phyloP scores from a whole-genome alignment of 2,797 vertebrate species.

The Tapirus indicus region DNA sequence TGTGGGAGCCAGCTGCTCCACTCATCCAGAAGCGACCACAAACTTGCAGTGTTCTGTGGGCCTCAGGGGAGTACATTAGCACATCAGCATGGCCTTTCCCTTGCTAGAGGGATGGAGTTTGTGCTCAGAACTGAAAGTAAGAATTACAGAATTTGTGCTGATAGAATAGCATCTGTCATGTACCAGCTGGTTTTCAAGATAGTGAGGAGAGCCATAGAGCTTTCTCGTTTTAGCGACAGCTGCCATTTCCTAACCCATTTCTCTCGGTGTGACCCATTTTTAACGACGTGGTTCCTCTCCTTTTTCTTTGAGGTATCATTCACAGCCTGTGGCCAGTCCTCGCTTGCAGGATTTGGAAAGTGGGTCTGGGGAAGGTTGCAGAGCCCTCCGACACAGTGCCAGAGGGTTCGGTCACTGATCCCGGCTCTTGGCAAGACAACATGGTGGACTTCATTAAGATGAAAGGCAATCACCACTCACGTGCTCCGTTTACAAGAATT shows the following conservation, averaged over 20 bases:
- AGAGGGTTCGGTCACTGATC: background rate
- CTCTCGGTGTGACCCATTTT: conserved; percentile 6
- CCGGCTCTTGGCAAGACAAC: background rate
- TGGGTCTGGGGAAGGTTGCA: background rate
- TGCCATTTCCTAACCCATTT: conserved; percentile 10
- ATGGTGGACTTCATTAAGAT: background rate
- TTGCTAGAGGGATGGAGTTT: background rate
- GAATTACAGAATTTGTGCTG: background rate
- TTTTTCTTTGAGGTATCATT: background rate
- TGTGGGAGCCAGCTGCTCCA: no score
- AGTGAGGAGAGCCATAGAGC: background rate
- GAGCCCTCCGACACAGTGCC: background rate
- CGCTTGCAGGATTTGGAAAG: background rate
- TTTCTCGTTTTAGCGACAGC: background rate
- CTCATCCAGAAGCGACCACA: background rate
- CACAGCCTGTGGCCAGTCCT: background rate
- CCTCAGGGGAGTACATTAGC: rapidly evolving
- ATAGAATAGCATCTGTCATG: background rate
- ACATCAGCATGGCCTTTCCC: background rate
- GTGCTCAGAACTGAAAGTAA: background rate
- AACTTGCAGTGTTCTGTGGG: rapidly evolving
- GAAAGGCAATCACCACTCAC: background rate
- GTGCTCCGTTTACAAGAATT: background rate
- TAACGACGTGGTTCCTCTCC: background rate
- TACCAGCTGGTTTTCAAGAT: conserved; percentile 23